Conservation (phyloP, 1,140 invertebrate species). For the Megalonaias nervosa region DNA sequence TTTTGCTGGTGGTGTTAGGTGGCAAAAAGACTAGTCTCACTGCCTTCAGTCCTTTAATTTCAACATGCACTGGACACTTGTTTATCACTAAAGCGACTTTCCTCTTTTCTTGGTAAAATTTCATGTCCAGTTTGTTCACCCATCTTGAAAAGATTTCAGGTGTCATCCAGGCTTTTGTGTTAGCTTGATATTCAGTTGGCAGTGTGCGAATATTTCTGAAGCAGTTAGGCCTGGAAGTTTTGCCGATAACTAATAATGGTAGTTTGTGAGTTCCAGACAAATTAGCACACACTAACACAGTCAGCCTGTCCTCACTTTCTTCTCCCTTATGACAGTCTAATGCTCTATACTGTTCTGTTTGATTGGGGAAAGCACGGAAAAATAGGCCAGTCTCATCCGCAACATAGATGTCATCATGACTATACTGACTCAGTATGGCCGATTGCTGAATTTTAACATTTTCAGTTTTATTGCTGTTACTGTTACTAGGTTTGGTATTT, state of each 20-base stretch:
- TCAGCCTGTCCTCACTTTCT: slow-evolving; percentile 70
- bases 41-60: slow-evolving; percentile 43
- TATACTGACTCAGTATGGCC: slow-evolving; percentile 10
- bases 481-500: too few species aligned
- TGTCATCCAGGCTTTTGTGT: slow-evolving; percentile 73
- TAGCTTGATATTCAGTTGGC: slow-evolving; percentile 19
- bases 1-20: slow-evolving; percentile 36
- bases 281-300: slow-evolving; percentile 7
- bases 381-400: slow-evolving; percentile 46
- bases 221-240: slow-evolving; percentile 70
- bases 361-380: slow-evolving; percentile 34
- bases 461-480: too few species aligned
- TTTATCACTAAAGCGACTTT: slow-evolving; percentile 38
- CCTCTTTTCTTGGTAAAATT: slow-evolving; percentile 30
- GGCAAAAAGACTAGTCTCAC: slow-evolving; percentile 48
- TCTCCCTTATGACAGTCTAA: slow-evolving; percentile 57
- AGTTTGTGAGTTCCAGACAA: slow-evolving; percentile 15
- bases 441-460: background rate
- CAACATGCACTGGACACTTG: slow-evolving; percentile 40
- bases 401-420: slow-evolving; percentile 34
- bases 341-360: slow-evolving; percentile 33
- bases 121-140: slow-evolving; percentile 38
- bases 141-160: slow-evolving; percentile 47
- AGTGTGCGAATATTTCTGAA: slow-evolving; percentile 68
- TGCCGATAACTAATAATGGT: slow-evolving; percentile 71